Evolutionary conservation across 1,140 invertebrate genomes (phyloP).

Genomic region (Drosophila tani): DNA sequence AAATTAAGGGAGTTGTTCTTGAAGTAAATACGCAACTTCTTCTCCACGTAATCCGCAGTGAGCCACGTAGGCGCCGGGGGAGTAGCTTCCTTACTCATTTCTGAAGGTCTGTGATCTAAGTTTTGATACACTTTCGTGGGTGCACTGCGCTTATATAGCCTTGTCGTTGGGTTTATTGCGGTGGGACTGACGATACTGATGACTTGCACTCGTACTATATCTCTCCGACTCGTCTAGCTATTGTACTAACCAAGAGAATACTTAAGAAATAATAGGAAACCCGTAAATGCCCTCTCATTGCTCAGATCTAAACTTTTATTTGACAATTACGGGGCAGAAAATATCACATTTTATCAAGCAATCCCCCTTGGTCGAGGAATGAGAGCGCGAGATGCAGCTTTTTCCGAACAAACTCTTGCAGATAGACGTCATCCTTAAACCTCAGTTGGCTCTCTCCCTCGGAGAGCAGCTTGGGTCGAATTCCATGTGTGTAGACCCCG

Average conservation of each 20-base stretch:
- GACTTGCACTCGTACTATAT: background rate
- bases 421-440: constrained; percentile 42
- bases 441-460: constrained; percentile 18
- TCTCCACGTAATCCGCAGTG: constrained; percentile 57
- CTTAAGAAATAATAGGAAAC: no score
- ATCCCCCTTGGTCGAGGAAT: constrained; percentile 4
- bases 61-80: constrained; percentile 56
- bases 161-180: background rate
- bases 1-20: constrained; percentile 55
- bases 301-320: background rate
- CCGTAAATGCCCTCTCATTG: no score
- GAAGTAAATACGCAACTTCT: constrained; percentile 49
- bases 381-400: constrained; percentile 33
- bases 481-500: no score
- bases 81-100: constrained; percentile 28
- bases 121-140: background rate
- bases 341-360: constrained; percentile 8
- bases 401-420: constrained; percentile 25
- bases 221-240: background rate
- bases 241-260: background rate
- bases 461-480: no score
- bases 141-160: background rate
- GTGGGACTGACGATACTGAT: background rate
- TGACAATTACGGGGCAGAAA: no score
- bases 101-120: background rate